phyloP scores from a whole-genome alignment of 1,140 invertebrate genomes.

The Hyphantria cunea region DNA sequence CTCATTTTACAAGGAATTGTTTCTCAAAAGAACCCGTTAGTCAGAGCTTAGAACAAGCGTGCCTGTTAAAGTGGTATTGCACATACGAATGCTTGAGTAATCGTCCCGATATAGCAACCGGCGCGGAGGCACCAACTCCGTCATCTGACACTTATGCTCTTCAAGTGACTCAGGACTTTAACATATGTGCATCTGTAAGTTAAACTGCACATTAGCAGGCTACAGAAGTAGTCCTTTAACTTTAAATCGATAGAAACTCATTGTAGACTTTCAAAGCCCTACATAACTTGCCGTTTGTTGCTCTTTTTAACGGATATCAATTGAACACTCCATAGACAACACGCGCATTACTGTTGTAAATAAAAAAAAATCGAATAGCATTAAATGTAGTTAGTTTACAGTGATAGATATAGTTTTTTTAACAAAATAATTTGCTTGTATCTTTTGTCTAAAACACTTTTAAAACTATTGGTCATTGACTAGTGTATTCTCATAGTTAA shows the following conservation, averaged over 20 bases:
- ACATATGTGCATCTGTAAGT: constrained; percentile 37
- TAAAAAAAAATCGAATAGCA: too few relatives aligned
- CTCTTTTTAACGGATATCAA: too few relatives aligned
- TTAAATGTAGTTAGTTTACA: too few relatives aligned
- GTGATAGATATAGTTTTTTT: too few relatives aligned
- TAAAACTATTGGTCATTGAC: too few relatives aligned
- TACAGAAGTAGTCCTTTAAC: constrained; percentile 11
- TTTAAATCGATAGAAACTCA: not conserved
- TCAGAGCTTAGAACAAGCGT: constrained; percentile 26
- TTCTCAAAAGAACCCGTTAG: constrained; percentile 23
- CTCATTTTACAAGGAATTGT: not conserved
- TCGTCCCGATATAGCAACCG: constrained; percentile 59
- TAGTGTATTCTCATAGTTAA: too few relatives aligned
- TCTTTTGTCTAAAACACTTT: too few relatives aligned
- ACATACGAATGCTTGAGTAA: constrained; percentile 58
- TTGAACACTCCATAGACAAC: too few relatives aligned
- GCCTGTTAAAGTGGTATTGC: constrained; percentile 32
- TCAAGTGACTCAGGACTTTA: constrained; percentile 38
- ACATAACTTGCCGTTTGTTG: too few relatives aligned
- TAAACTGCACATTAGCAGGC: constrained; percentile 14
- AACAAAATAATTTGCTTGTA: too few relatives aligned
- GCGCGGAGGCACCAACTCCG: constrained; percentile 39
- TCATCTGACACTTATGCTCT: constrained; percentile 37
- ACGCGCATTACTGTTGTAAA: too few relatives aligned
- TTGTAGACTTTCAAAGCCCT: too few relatives aligned